These are phyloP conservation scores for Astropecten irregularis DNA, from an alignment of 53 echinoderm and acorn worm species.

Conservation along the genomic window DNA sequence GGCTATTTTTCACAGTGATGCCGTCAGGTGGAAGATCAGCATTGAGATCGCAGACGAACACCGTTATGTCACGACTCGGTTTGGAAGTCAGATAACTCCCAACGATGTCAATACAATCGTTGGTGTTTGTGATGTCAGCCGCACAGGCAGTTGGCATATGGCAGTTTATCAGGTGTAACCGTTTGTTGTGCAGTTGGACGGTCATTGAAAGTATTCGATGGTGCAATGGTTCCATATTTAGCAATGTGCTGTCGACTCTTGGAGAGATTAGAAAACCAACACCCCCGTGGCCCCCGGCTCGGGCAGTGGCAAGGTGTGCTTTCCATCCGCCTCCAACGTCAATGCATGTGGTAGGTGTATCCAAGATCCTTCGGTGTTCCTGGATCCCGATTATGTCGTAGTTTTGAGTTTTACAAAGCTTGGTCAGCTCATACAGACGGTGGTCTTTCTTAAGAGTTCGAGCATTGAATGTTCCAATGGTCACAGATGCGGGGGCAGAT, in stretches of 20 bases:
- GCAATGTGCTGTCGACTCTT: constrained; percentile 20
- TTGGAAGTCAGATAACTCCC: constrained; percentile 34
- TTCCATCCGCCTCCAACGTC: constrained; percentile 49
- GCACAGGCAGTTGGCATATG: constrained; percentile 52
- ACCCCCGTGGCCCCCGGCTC: constrained; percentile 35
- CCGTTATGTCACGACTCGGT: constrained; percentile 32
- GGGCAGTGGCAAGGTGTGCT: constrained; percentile 43
- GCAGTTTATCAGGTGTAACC: constrained; percentile 43
- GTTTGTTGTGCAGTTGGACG: background rate
- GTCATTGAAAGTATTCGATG: constrained; percentile 47
- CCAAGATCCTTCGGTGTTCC: constrained; percentile 23
- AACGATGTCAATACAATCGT: constrained; percentile 42
- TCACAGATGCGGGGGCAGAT: constrained; percentile 9
- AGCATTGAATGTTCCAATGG: constrained; percentile 13
- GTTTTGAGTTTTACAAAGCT: constrained; percentile 27
- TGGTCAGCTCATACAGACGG: constrained; percentile 2
- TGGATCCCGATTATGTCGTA: constrained; percentile 27
- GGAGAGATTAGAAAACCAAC: constrained; percentile 37
- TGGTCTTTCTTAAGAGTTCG: background rate
- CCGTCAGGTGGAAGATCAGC: constrained; percentile 21
- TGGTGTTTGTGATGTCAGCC: constrained; percentile 30
- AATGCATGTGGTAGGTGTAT: constrained; percentile 23
- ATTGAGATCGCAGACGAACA: constrained; percentile 25
- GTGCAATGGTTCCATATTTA: constrained; percentile 31
- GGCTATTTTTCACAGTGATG: constrained; percentile 5